Base-by-base conservation (phyloP, 2,888 invertebrate genomes). In the Seira sanloemensis region DNA sequence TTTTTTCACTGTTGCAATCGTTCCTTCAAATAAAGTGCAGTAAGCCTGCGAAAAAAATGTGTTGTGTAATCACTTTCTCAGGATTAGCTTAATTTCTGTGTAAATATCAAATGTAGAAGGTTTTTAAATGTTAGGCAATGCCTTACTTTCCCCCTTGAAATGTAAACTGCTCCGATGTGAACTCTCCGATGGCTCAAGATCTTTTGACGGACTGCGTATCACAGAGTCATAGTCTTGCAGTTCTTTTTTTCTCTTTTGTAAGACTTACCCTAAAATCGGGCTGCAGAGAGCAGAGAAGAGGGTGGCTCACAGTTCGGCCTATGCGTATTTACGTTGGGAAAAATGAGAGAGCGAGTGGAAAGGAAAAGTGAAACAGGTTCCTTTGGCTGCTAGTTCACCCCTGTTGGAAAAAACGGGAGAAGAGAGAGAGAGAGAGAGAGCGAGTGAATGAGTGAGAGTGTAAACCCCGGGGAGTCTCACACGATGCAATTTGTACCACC, bases 381-480 rank as follows among this genome's bases (percentile, higher is more conserved):
- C 12, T 80, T 75, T 74, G 74, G 81, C 68, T 85, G 5, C 37
- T 37, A 37, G 86, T 86, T 87, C 88, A 88, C 87, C 88, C 88
- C 88, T 86, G 87, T 79, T 84, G 78, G 75, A 37, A 37, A 37
- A 37, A 73, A 66, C 37, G 58, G 37, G n/a, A n/a, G n/a, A n/a
- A n/a, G n/a, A n/a, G n/a, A n/a, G n/a, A n/a, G n/a, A n/a, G n/a
- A 75, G 79, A 82, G 84, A 78, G 74, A 83, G 66, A 25, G 24
- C 21, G 72, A 75, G 83, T 75, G 82, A 83, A 86, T 85, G 87
- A 86, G 85, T 86, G 86, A 86, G 81, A 80, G 74, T 37, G 5
- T 85, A 87, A 86, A 85, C 87, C 86, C 86, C 86, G 87, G 87
- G 87, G 87, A 85, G 82, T 86, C 85, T 73, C 87, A 84, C 85